phyloP scores from a whole-genome alignment of 2,113 vertebrate genomes.

The Mesitornis unicolor region DNA sequence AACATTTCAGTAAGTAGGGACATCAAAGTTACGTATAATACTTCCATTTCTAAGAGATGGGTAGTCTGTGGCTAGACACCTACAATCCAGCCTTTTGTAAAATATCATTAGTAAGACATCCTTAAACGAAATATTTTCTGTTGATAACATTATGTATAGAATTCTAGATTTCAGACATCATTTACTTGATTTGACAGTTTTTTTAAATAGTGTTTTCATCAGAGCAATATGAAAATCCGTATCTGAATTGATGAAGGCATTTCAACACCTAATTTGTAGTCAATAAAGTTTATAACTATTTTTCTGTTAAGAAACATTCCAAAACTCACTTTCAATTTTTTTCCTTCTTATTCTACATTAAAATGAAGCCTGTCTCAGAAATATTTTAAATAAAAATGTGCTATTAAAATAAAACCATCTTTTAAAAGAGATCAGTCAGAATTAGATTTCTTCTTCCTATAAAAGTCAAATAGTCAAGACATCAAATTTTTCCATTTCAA shows the following conservation, averaged over 20 bases:
- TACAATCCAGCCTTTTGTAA: not conserved
- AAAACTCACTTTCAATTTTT: not conserved
- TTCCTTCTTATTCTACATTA: not conserved
- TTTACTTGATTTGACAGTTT: not conserved
- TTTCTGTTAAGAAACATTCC: not conserved
- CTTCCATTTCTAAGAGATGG: not conserved
- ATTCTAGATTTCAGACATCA: not conserved
- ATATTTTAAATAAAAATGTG: not conserved
- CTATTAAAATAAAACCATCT: not conserved
- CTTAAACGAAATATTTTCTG: not conserved
- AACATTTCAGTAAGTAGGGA: not conserved
- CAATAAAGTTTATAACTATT: not conserved
- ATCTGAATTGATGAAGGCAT: not conserved
- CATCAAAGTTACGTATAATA: not conserved
- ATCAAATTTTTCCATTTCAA: not conserved
- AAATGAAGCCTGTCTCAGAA: not conserved
- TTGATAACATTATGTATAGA: not conserved
- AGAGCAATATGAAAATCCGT: not conserved
- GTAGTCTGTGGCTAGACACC: not conserved
- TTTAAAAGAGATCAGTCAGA: not conserved
- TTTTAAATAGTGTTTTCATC: not conserved
- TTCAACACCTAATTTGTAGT: not conserved
- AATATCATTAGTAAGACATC: not conserved
- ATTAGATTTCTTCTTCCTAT: not conserved
- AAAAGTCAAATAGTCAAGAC: accelerated